A percentile compares a stretch with the other conserved stretches of the same genome.
Evolutionary conservation across 2,113 vertebrate species (phyloP).

Genomic region (Tympanuchus pallidicinctus): DNA sequence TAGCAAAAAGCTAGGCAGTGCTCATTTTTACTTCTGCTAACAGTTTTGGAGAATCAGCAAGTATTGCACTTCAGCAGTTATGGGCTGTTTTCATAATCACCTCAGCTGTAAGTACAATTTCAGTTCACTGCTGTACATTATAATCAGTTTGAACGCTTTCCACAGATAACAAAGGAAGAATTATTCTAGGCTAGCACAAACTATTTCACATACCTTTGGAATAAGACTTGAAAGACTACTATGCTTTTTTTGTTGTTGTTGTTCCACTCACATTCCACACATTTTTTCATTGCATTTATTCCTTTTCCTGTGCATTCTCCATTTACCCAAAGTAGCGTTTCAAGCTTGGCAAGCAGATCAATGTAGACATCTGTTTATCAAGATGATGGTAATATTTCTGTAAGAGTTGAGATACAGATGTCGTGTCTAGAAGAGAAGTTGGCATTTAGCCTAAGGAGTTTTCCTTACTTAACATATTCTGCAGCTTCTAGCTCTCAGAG

Average conservation of each 20-base stretch:
- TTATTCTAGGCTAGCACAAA: not conserved
- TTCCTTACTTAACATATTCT: not conserved
- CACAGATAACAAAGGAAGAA: not conserved
- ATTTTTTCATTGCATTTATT: not conserved
- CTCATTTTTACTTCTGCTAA: not conserved
- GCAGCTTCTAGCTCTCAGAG: not conserved
- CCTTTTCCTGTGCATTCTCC: not conserved
- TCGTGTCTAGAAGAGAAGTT: constrained; percentile 18
- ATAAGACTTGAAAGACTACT: not conserved
- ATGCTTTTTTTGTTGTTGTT: not conserved
- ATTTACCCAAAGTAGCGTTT: constrained; percentile 4
- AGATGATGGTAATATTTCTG: not conserved
- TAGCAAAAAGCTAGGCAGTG: not conserved
- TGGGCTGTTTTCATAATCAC: not conserved
- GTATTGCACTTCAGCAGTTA: not conserved
- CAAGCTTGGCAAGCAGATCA: constrained; percentile 17
- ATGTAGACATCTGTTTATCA: not conserved
- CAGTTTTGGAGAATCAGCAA: not conserved
- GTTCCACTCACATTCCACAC: not conserved
- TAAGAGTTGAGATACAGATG: constrained; percentile 5
- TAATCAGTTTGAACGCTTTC: not conserved
- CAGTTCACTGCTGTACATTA: not conserved
- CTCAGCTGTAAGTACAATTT: not conserved
- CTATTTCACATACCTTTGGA: not conserved
- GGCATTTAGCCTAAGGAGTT: not conserved